Conservation (phyloP, 2,113 vertebrate genomes). For the Hylia prasina region DNA sequence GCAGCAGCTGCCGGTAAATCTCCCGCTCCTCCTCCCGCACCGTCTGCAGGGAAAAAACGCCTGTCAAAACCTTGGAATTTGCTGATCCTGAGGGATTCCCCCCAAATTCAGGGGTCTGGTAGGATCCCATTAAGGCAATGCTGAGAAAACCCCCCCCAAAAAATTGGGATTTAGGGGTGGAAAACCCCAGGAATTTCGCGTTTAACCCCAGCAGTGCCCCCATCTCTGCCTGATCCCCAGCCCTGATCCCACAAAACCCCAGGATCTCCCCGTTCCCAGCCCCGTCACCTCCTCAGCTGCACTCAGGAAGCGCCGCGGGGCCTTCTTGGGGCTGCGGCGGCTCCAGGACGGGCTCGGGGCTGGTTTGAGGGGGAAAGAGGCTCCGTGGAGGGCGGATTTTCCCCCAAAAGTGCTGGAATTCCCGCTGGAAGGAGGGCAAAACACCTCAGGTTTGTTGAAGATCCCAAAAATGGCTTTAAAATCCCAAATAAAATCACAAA, state of each 20-base stretch:
- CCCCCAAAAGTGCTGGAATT: constrained; percentile 57
- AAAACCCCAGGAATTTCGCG: rapidly evolving
- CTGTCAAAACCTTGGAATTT: background rate
- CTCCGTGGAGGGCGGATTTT: constrained; percentile 36
- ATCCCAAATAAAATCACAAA: background rate
- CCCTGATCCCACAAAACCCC: background rate
- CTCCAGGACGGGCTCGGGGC: constrained; percentile 68
- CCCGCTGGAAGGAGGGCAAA: constrained; percentile 9
- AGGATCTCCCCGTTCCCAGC: background rate
- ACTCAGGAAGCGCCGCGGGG: constrained; percentile 67
- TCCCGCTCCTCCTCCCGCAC: constrained; percentile 89
- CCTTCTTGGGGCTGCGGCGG: constrained; percentile 76
- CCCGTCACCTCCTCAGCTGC: constrained; percentile 71
- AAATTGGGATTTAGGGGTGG: background rate
- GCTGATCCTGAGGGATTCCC: rapidly evolving
- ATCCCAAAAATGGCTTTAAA: rapidly evolving
- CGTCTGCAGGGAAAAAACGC: constrained; percentile 62
- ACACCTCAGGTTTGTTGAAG: rapidly evolving
- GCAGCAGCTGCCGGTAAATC: constrained; percentile 88
- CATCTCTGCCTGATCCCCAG: too few relatives aligned
- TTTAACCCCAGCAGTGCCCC: background rate
- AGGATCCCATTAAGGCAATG: rapidly evolving
- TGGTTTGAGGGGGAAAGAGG: constrained; percentile 73
- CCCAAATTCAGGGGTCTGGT: background rate
- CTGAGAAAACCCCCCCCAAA: background rate